A percentile compares a stretch with the other conserved stretches of the same genome.
Conservation (phyloP, 2,113 vertebrate genomes). For the human (Homo sapiens) region GRCh38 chr11:79420001-79420500, state of each 20-base stretch:
- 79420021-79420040: slow-evolving; percentile 58
- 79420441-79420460: neutral
- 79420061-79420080: slow-evolving; percentile 40
- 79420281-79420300: neutral
- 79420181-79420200: neutral
- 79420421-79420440: neutral
- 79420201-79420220: slow-evolving; percentile 51
- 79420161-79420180: slow-evolving; percentile 44
- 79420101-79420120: slow-evolving; percentile 57
- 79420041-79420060: slow-evolving; percentile 66
- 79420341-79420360: neutral
- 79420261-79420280: neutral
- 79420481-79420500: neutral
- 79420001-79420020: neutral
- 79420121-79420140: slow-evolving; percentile 61
- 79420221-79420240: slow-evolving; percentile 48
- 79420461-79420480: neutral
- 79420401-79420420: neutral
- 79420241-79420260: slow-evolving; percentile 24
- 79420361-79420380: neutral
- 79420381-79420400: neutral
- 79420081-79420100: slow-evolving; percentile 55
- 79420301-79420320: neutral
- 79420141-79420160: slow-evolving; percentile 55
- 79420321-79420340: neutral